Base-by-base conservation (phyloP, 1,140 invertebrate genomes). In the Cryptotermes secundus region DNA sequence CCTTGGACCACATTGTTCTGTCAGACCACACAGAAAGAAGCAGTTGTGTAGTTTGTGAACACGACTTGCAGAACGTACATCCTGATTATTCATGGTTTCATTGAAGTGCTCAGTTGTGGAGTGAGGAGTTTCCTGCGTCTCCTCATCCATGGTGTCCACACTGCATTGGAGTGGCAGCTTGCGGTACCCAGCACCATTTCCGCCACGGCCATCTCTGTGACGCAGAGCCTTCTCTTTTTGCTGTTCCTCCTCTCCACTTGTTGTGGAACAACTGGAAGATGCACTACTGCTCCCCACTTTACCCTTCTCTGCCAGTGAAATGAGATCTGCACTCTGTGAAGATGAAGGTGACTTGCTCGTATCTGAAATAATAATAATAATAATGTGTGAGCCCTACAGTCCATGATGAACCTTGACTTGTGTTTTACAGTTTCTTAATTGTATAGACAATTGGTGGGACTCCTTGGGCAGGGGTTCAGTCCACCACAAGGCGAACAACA, bases 241-340 rank as follows among this genome's bases (percentile, higher is more conserved):
- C 36, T 84, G 83, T 65, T 89, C 88, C 87, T 90, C 86, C 87
- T 89, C 86, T 87, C 88, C 83, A 86, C 89, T 85, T 87, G 88
- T 88, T 87, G 86, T 90, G 87, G 88, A 88, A 19, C 87, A 88
- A 26, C 87, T 87, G 45, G 87, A 88, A 53, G 88, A 89, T 19
- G 87, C 87, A n/a, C 87, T 87, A 35, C 87, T 88, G 22, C 87
- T 89, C 87, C 90, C 91, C 45, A 91, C 90, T 65, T 90, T 88
- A 1, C 92, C 92, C 86, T 92, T 92, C 86, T 93, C 92, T 12
- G 92, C 91, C 85, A 92, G 87, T 14, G 92, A 93, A 83, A 93
- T 92, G n/a, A 92, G 88, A 87, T 93, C 92, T 84, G 85, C 87
- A 81, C 86, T 87, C 35, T 85, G 45, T 86, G 83, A 84, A 79